Base-by-base conservation (phyloP, 2,888 invertebrate species). In the Agriotes lineatus region DNA sequence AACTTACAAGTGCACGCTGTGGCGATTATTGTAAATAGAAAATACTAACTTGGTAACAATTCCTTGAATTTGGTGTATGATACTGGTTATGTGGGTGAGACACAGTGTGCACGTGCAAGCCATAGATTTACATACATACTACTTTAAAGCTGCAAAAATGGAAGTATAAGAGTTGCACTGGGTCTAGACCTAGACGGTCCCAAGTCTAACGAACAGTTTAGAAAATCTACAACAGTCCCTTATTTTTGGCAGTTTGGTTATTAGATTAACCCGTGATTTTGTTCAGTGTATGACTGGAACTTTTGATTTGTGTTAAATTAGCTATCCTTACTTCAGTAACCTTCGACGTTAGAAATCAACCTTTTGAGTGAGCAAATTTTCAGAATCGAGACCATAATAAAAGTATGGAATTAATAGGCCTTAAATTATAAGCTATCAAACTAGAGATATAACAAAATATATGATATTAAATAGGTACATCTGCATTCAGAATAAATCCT, bases 111-210 rank as follows among this genome's bases (percentile, higher is more conserved):
- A 52, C 9, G 33, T 18, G 52, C 52, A 30, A 25, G 14, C 18
- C n/a, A 25, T 30, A 33, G 25, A 52, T 25, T 6, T 52, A 33
- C 22, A 30, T 44, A 20, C 33, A 33, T 52, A 10, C 52, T 52
- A 52, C 14, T 14, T 52, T 52, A 52, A 52, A 52, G 52, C 52
- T 52, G 52, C 33, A 52, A 33, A 33, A 52, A 33, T 52, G 52
- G 52, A 52, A 52, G 52, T 52, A 33, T 52, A 52, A 52, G 9
- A 30, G 33, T 52, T 52, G 12, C 50, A 22, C 50, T 16, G 52
- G 52, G 52, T 25, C 33, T 48, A 25, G n/a, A n/a, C n/a, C n/a
- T n/a, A n/a, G 2, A 12, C 4, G 48, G 12, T 48, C 16, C 18
- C 42, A 12, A 3, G n/a, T 39, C 14, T 39, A 39, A 39, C 37